Evolutionary conservation across 2,113 vertebrate genomes (phyloP).

Genomic region (Elephantulus edwardii): DNA sequence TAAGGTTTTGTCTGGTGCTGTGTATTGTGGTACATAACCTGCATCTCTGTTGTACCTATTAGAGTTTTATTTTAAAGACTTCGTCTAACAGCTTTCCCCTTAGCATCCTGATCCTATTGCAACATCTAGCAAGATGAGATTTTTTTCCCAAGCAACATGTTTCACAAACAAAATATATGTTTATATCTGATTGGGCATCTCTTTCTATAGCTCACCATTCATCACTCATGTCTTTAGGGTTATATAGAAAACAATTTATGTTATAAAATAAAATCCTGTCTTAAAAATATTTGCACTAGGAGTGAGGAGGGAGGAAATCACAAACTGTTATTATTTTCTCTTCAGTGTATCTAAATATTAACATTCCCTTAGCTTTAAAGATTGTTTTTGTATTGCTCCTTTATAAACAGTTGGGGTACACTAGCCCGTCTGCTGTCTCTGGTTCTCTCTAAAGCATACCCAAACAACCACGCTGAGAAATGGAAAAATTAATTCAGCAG

Average conservation of each 20-base stretch:
- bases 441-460: conserved; percentile 60
- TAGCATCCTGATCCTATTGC: conserved; percentile 42
- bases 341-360: conserved; percentile 77
- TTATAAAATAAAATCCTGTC: conserved; percentile 72
- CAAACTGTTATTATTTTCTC: conserved; percentile 71
- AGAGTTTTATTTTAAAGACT: conserved; percentile 52
- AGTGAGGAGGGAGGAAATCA: conserved; percentile 68
- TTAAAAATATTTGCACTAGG: conserved; percentile 58
- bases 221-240: conserved; percentile 59
- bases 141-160: conserved; percentile 40
- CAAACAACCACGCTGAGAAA: conserved; percentile 59
- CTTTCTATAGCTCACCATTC: conserved; percentile 61
- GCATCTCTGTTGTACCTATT: background rate
- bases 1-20: background rate
- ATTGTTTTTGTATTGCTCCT: conserved; percentile 71
- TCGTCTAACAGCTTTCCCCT: conserved; percentile 32
- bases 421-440: conserved; percentile 61
- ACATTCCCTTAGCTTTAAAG: conserved; percentile 75
- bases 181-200: conserved; percentile 69
- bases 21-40: background rate
- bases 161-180: conserved; percentile 67
- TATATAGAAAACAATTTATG: conserved; percentile 71
- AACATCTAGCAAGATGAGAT: conserved; percentile 25
- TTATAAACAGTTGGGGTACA: conserved; percentile 66
- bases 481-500: conserved; percentile 47